A percentile compares a stretch with the other conserved stretches of the same genome.
These are phyloP conservation scores for Camponotus fellah DNA, from an alignment of 2,888 invertebrate genomes.

Conservation along the genomic window DNA sequence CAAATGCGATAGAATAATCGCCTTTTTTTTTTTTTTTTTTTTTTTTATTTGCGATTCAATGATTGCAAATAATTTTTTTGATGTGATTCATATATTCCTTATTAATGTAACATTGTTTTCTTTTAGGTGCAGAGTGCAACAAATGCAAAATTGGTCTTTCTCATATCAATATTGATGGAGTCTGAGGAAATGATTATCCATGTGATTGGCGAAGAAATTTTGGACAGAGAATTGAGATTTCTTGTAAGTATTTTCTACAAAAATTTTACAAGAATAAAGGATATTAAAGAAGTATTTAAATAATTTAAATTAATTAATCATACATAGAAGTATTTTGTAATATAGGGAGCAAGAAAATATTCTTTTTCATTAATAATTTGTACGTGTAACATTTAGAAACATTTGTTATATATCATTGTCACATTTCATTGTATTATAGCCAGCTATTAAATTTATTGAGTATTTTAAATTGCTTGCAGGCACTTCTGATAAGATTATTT, in stretches of 20 bases:
- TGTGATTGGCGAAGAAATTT: conserved; percentile 87
- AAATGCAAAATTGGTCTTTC: conserved; percentile 87
- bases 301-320: not conserved
- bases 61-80: not conserved
- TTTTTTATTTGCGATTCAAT: not conserved
- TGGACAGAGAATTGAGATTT: conserved; percentile 87
- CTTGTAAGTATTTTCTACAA: conserved; percentile 83
- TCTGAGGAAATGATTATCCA: conserved; percentile 89
- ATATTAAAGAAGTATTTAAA: not conserved
- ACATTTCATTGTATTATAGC: not conserved
- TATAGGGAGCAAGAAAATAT: not conserved
- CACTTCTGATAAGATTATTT: not conserved
- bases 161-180: conserved; percentile 87
- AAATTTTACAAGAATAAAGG: not conserved
- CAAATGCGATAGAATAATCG: not conserved
- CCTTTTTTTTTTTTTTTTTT: not conserved
- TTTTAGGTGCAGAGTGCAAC: conserved; percentile 86
- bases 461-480: not conserved
- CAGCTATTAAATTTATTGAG: not conserved
- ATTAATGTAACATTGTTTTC: conserved; percentile 9
- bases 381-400: not conserved
- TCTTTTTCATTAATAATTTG: not conserved
- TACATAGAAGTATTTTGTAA: not conserved
- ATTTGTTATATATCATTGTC: not conserved
- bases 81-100: not conserved